phyloP scores from a whole-genome alignment of 2,888 invertebrate species.

The Drosophila bunnanda region DNA sequence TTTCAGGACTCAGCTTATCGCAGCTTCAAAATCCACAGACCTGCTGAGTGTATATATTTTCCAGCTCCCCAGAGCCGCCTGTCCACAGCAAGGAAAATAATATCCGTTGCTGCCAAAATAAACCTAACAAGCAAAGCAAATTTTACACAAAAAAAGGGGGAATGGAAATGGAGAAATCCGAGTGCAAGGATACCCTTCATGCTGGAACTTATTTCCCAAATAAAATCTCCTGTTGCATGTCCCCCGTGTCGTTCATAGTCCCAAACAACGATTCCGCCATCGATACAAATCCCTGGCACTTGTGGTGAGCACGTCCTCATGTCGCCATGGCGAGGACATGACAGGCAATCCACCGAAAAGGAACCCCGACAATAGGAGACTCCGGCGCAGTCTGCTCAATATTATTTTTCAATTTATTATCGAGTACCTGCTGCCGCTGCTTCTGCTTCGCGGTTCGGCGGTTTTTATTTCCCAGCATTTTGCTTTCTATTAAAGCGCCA shows the following conservation, averaged over 20 bases:
- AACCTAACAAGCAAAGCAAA: constrained; percentile 43
- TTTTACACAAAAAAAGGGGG: constrained; percentile 16
- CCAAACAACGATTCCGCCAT: constrained; percentile 10
- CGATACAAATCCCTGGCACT: constrained; percentile 40
- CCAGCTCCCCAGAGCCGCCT: constrained; percentile 18
- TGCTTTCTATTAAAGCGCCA: constrained; percentile 61
- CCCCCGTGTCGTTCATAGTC: constrained; percentile 1
- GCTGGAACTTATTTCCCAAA: constrained; percentile 9
- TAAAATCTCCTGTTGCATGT: constrained; percentile 30
- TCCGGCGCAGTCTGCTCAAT: constrained; percentile 50
- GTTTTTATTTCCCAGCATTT: constrained; percentile 54
- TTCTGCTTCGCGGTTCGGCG: constrained; percentile 38
- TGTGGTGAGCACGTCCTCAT: constrained; percentile 43
- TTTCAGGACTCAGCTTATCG: constrained; percentile 20
- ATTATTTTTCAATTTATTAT: constrained; percentile 78
- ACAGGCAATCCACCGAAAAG: constrained; percentile 22
- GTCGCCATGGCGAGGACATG: constrained; percentile 35
- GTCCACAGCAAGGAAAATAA: constrained; percentile 48
- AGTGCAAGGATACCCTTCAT: constrained; percentile 23
- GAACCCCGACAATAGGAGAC: constrained; percentile 16
- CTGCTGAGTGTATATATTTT: constrained; percentile 12
- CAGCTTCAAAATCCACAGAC: constrained; percentile 21
- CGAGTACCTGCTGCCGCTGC: constrained; percentile 57
- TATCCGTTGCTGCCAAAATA: constrained; percentile 41
- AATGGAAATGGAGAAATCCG: constrained; percentile 5